Evolutionary conservation across 1,140 invertebrate genomes (phyloP).

Genomic region (Cheumatopsyche charites): DNA sequence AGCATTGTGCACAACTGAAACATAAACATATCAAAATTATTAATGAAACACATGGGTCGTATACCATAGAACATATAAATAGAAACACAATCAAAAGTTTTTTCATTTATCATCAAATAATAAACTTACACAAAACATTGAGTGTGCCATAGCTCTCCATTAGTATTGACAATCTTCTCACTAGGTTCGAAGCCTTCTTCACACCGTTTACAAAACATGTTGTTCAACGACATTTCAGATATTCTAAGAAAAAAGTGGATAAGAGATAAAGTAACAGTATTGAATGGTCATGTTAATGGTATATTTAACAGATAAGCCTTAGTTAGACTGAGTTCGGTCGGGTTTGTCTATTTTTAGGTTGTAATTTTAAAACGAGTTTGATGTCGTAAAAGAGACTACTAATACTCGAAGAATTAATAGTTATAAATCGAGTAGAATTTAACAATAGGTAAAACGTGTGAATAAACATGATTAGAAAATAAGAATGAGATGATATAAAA

Average conservation of each 20-base stretch:
- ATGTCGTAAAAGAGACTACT: no score
- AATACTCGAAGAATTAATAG: no score
- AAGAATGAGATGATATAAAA: no score
- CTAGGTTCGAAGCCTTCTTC: slow-evolving; percentile 91
- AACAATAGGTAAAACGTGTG: no score
- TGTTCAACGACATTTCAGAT: slow-evolving; percentile 80
- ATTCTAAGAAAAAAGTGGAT: slow-evolving; percentile 58
- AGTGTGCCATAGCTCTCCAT: slow-evolving; percentile 98
- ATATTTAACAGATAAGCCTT: no score
- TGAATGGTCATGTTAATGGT: no score
- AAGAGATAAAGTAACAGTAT: no score
- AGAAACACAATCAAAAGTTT: not conserved
- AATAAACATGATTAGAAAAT: no score
- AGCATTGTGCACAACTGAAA: slow-evolving; percentile 96
- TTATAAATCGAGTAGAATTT: no score
- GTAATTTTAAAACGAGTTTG: no score
- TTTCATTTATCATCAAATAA: not conserved
- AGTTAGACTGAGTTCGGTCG: no score
- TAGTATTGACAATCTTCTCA: slow-evolving; percentile 99
- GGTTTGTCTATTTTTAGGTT: no score
- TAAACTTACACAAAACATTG: slow-evolving; percentile 96
- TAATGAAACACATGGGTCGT: not conserved
- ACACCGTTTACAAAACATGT: slow-evolving; percentile 93
- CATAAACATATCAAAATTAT: slow-evolving; percentile 35
- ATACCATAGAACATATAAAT: not conserved